Conservation (phyloP, 2,113 vertebrate genomes). For the Procavia capensis region DNA sequence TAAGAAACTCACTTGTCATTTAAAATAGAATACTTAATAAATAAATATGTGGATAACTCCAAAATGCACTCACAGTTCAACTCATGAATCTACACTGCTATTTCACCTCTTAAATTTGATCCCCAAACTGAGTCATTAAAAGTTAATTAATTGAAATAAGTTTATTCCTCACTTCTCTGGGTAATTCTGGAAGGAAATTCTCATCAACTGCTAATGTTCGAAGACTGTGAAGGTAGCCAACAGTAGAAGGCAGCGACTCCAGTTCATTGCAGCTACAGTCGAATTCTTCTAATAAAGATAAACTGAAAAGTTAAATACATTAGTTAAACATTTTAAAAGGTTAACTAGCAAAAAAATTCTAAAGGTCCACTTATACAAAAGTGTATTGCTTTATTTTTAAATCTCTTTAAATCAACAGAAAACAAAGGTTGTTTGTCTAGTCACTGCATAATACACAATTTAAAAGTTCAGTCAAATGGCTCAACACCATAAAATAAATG, state of each 20-base stretch:
- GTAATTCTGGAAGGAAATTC: conserved; percentile 97
- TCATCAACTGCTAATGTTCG: conserved; percentile 97
- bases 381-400: no score
- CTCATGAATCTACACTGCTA: background rate
- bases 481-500: background rate
- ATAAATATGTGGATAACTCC: background rate
- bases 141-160: conserved; percentile 29
- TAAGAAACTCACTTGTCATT: background rate
- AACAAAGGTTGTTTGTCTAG: background rate
- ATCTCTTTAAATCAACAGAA: no score
- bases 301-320: conserved; percentile 87
- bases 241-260: conserved; percentile 95
- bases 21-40: conserved; percentile 27
- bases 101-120: background rate
- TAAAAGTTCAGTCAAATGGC: background rate
- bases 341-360: background rate
- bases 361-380: background rate
- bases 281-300: conserved; percentile 97
- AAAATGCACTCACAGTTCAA: background rate
- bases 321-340: conserved; percentile 58
- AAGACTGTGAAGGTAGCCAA: conserved; percentile 96
- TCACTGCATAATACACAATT: background rate
- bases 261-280: conserved; percentile 99
- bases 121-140: background rate
- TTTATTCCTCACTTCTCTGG: conserved; percentile 92